Conservation (phyloP, 30 jellyfish, hydroid and myxozoan genomes). For the Nemopilema nomurai region DNA sequence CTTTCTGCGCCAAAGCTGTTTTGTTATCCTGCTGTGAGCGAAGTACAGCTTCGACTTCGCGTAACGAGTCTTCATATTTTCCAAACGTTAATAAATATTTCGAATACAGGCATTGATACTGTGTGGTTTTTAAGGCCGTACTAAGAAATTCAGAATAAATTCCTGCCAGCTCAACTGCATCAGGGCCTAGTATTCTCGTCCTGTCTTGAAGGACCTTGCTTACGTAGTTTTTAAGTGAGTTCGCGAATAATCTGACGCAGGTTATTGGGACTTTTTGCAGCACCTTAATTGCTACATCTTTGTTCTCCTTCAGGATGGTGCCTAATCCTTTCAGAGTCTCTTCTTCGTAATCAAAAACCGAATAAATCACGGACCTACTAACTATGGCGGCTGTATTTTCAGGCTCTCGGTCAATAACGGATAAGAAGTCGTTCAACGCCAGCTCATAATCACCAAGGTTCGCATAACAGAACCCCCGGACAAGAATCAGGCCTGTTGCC, state of each 20-base stretch:
- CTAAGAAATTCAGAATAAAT: conserved; percentile 36
- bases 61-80: conserved; percentile 37
- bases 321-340: conserved; percentile 47
- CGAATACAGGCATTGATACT: conserved; percentile 22
- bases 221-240: conserved; percentile 34
- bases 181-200: background rate
- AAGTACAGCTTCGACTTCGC: conserved; percentile 39
- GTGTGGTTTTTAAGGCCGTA: conserved; percentile 21
- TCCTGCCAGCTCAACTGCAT: conserved; percentile 13
- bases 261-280: conserved; percentile 64
- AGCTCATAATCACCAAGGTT: conserved; percentile 70
- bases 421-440: conserved; percentile 68
- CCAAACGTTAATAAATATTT: conserved; percentile 44
- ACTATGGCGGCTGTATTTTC: conserved; percentile 64
- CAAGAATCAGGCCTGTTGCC: conserved; percentile 79
- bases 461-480: conserved; percentile 77
- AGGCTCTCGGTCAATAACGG: conserved; percentile 59
- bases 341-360: conserved; percentile 67
- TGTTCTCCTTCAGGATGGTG: conserved; percentile 41
- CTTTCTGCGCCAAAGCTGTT: conserved; percentile 41
- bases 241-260: conserved; percentile 52
- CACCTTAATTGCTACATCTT: conserved; percentile 45
- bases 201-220: conserved; percentile 20
- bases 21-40: conserved; percentile 13
- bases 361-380: conserved; percentile 73